Evolutionary conservation across 2,888 invertebrate genomes (phyloP), one percentile per base, ranked within the genome.

Genomic region (Pyralis farinalis): DNA sequence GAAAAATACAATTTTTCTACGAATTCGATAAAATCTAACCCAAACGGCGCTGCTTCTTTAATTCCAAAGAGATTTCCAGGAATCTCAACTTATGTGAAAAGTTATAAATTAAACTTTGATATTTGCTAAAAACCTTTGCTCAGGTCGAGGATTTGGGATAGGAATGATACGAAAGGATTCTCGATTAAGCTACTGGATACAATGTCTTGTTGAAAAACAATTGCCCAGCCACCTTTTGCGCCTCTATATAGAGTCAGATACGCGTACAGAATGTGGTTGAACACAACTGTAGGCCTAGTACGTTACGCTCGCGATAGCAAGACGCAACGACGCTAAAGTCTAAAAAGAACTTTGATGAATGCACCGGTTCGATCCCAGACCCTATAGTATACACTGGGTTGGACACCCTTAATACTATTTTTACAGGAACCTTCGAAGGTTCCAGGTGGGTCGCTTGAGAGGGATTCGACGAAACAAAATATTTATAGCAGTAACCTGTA

Each of bases 141-240:
- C 7, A 33, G 37, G 16, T 42, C 25, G 4, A 44, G 44, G 44
- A 30, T 7, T 35, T 39, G 43, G 45, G 43, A 11, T 25, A 38
- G 42, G 25, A 25, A 4, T 7, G 25, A 7, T 25, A 25, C 7
- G 3, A 21, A 21, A 7, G 25, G n/a, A 25, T 37, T 43, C 53
- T 49, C 3, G 16, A 16, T 46, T 57, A 70, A 79, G 86, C 63
- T 85, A 87, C 87, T 46, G 58, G 71, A 59, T 56, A 3, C 87
- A 87, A 87, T 86, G 89, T 82, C 67, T 89, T 86, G 85, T 88
- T 84, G 87, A 86, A 87, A 89, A 68, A 86, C 89, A 55, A 87
- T 86, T 86, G 85, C 61, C 75, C 71, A 85, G 89, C 89, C 51
- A 46, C 84, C 81, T 56, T 37, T 45, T 67, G 73, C 71, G 64